Evolutionary conservation across 2,888 invertebrate genomes (phyloP).

Genomic region (Agrotis puta): DNA sequence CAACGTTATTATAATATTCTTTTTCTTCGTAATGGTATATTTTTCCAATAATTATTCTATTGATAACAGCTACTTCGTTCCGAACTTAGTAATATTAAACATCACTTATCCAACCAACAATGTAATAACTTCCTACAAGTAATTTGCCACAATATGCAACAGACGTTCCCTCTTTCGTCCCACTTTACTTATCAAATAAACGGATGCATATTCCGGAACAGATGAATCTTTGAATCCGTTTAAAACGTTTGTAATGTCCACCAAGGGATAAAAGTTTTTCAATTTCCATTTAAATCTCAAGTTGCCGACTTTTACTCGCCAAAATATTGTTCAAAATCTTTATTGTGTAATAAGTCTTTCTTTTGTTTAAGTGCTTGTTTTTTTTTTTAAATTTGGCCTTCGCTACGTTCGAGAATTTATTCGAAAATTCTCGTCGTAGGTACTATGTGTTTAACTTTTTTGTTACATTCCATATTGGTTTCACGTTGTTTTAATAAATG

Average conservation of each 20-base stretch:
- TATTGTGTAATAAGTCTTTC: slow-evolving; percentile 62
- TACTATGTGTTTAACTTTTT: neutral
- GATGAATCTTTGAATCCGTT: slow-evolving; percentile 70
- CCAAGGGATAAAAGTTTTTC: slow-evolving; percentile 83
- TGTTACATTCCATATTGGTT: neutral
- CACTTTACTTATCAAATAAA: slow-evolving; percentile 42
- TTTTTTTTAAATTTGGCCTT: slow-evolving; percentile 24
- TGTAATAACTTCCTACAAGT: neutral
- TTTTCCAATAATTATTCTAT: neutral
- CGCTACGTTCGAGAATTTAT: slow-evolving; percentile 2
- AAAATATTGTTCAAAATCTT: slow-evolving; percentile 74
- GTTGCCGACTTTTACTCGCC: slow-evolving; percentile 75
- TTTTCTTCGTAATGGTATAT: neutral
- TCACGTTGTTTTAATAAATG: neutral
- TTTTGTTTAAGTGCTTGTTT: slow-evolving; percentile 63
- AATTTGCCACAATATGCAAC: slow-evolving; percentile 4
- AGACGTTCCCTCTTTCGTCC: neutral
- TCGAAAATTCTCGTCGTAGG: neutral
- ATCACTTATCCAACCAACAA: neutral
- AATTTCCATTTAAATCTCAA: slow-evolving; percentile 84
- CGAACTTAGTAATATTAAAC: neutral
- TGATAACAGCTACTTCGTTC: neutral
- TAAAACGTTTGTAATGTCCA: slow-evolving; percentile 78
- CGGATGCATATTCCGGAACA: slow-evolving; percentile 51
- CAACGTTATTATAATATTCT: neutral